Base-by-base conservation (phyloP, 2,888 invertebrate genomes). In the Luperina testacea region DNA sequence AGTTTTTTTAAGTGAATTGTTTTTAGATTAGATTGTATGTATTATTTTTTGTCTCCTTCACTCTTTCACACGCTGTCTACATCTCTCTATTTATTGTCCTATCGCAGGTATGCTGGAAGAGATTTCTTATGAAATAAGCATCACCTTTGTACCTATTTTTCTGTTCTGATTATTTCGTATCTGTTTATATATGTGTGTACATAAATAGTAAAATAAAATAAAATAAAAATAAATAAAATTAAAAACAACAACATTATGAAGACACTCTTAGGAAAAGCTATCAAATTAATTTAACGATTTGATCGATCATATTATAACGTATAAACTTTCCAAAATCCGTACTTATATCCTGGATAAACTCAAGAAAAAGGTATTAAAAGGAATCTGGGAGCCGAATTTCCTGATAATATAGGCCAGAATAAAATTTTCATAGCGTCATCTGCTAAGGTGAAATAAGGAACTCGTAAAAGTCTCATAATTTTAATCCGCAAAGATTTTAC, bases 401-500 rank as follows among this genome's bases (percentile, higher is more conserved):
- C 27, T 70, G 51, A 64, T 72, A 61, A 67, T 75, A 68, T 57
- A 74, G 75, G 59, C 80, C 59, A 69, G n/a, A 82, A 79, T 88
- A 79, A 82, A 78, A 82, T 80, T 88, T 88, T 84, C 84, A 78
- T 77, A 75, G 78, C 81, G 48, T 67, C 70, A 80, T 74, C 72
- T 72, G 75, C 72, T 75, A 78, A 81, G 75, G 74, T 80, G 77
- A 65, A 83, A 85, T 88, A 87, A 85, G 83, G 75, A 83, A 84
- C 83, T 89, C 90, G 83, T 92, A 89, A 92, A 90, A 89, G 65
- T 81, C 83, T 76, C 85, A 90, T 89, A 86, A 91, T 90, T 90
- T 91, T 88, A 89, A 92, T 90, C 87, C 83, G 59, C 70, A 45
- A 77, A 80, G 81, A 88, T 84, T 90, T 90, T 88, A 88, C 84